A percentile compares a stretch with the other conserved stretches of the same genome.
Evolutionary conservation across 1,140 invertebrate genomes (phyloP).

Genomic region (Papilio aristodemus): DNA sequence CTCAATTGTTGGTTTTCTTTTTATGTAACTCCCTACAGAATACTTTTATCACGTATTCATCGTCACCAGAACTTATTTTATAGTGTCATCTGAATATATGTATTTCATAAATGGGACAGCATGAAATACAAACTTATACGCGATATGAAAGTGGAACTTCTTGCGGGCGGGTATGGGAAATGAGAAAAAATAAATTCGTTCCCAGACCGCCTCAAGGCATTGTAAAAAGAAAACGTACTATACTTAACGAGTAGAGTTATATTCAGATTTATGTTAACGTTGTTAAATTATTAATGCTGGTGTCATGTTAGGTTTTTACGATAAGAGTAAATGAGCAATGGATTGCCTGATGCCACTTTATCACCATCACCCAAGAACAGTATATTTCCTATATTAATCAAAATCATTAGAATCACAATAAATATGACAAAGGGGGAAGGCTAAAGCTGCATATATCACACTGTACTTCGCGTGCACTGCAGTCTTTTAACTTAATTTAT

Average conservation of each 20-base stretch:
- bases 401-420: no score
- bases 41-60: no score
- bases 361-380: no score
- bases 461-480: background rate
- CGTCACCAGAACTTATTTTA: no score
- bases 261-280: background rate
- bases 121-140: slow-evolving; percentile 5
- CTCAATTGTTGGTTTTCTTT: no score
- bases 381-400: no score
- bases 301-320: no score
- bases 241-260: background rate
- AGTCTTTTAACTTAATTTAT: slow-evolving; percentile 14
- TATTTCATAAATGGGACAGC: slow-evolving; percentile 1
- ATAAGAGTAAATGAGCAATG: no score
- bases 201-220: background rate
- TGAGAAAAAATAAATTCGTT: slow-evolving; percentile 23
- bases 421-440: background rate
- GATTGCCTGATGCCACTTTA: no score
- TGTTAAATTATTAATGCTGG: background rate
- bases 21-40: no score
- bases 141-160: slow-evolving; percentile 5
- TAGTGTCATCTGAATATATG: slow-evolving; percentile 10
- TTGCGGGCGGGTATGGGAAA: slow-evolving; percentile 12
- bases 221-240: slow-evolving; percentile 4
- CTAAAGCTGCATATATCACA: background rate